Conservation (phyloP, 2,113 vertebrate species). For the Noctilio leporinus region DNA sequence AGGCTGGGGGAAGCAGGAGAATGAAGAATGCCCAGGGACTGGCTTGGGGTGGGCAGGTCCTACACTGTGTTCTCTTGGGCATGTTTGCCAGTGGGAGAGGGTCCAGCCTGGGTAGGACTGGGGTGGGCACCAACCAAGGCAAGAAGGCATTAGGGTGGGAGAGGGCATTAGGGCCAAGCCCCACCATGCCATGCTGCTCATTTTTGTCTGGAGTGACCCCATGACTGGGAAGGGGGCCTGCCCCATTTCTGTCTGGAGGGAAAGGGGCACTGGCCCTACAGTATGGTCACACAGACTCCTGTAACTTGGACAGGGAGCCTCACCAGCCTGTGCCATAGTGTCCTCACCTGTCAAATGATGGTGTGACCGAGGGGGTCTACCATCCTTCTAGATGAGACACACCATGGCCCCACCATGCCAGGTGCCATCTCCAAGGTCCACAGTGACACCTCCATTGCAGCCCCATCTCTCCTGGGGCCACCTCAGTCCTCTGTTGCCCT, state of each 20-base stretch:
- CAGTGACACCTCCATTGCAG: rapidly evolving
- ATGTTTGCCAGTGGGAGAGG: background rate
- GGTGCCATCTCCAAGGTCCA: background rate
- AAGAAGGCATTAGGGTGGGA: background rate
- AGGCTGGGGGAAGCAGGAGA: background rate
- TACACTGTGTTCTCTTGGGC: rapidly evolving
- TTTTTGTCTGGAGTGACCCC: background rate
- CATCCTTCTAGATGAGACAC: background rate
- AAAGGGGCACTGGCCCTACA: background rate
- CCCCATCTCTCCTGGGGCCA: background rate
- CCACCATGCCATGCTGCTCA: background rate
- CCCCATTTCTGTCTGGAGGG: background rate
- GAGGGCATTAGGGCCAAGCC: background rate
- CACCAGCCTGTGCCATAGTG: background rate
- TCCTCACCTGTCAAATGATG: background rate
- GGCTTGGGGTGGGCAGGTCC: background rate
- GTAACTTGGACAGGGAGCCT: background rate
- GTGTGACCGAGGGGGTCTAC: background rate
- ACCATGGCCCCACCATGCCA: rapidly evolving
- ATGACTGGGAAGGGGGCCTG: rapidly evolving
- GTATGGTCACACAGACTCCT: background rate
- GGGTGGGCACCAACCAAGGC: background rate
- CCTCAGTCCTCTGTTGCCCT: conserved; percentile 53
- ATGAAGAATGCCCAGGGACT: background rate
- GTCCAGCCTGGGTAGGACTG: background rate